Evolutionary conservation across 1,140 invertebrate species (phyloP).

Genomic region (Mizuhopecten yessoensis): DNA sequence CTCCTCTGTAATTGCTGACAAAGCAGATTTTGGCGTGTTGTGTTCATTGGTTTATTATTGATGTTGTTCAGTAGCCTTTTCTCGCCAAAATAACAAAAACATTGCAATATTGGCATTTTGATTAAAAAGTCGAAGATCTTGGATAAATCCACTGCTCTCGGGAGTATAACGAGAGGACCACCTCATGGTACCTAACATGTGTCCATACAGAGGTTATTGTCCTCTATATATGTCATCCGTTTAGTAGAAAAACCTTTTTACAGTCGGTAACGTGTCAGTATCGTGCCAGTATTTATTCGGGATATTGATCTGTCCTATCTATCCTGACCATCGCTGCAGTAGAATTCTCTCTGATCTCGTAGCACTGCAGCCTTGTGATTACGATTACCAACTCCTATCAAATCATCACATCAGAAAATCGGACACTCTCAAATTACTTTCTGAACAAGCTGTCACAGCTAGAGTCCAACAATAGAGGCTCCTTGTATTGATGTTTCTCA

Average conservation of each 20-base stretch:
- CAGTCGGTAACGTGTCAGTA: neutral
- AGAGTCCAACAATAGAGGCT: conserved; percentile 1
- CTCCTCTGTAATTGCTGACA: neutral
- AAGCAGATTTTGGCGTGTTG: conserved; percentile 17
- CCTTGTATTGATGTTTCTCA: neutral
- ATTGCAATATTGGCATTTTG: neutral
- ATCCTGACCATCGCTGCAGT: neutral
- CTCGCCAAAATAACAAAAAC: neutral
- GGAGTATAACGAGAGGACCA: neutral
- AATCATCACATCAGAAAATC: conserved; percentile 28
- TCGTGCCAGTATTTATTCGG: neutral
- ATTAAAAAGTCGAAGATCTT: neutral
- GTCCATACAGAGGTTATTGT: neutral
- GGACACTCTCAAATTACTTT: conserved; percentile 33
- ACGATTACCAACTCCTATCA: neutral
- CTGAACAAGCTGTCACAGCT: neutral
- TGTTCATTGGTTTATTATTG: neutral
- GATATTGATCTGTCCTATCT: neutral
- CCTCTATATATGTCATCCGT: neutral
- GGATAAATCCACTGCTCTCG: neutral
- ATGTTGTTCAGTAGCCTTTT: neutral
- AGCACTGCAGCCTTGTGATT: neutral
- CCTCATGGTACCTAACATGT: neutral
- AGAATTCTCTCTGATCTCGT: conserved; percentile 7
- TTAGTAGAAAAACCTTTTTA: neutral